Percentiles rank a stretch among this genome's conserved stretches.
Evolutionary conservation across 1,140 invertebrate species (phyloP).

Genomic region (Pissodes strobi): DNA sequence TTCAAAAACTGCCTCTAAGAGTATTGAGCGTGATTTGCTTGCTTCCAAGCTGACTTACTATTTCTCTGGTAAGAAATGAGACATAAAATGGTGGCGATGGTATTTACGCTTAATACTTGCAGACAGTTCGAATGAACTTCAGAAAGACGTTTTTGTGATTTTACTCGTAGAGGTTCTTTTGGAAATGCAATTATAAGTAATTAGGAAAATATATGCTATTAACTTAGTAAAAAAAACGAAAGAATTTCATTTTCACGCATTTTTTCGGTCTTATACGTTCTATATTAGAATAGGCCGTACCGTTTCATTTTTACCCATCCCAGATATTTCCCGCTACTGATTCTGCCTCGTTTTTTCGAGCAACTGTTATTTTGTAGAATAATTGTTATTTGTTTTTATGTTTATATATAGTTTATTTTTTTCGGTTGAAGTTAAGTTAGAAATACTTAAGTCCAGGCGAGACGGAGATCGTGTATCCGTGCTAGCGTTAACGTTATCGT

Average conservation of each 20-base stretch:
- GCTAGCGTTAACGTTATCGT: slow-evolving; percentile 5
- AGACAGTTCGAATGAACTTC: no score
- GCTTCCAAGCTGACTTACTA: no score
- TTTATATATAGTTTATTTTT: slow-evolving; percentile 59
- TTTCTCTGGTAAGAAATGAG: no score
- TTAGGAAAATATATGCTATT: no score
- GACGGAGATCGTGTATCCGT: not conserved
- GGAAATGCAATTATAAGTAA: no score
- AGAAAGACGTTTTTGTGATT: no score
- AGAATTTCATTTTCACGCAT: slow-evolving; percentile 5
- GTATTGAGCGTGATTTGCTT: no score
- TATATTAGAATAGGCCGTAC: slow-evolving; percentile 46
- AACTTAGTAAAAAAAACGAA: no score
- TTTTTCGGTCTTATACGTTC: slow-evolving; percentile 37
- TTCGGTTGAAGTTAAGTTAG: slow-evolving; percentile 54
- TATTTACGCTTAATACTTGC: no score
- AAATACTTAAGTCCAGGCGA: slow-evolving; percentile 34
- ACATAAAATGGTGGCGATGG: no score
- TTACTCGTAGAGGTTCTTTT: no score
- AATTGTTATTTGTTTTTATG: slow-evolving; percentile 59
- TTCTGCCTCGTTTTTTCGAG: not conserved
- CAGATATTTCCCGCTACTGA: slow-evolving; percentile 36
- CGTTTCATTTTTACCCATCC: not conserved
- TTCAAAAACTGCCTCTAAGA: no score
- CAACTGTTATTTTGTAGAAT: slow-evolving; percentile 53